These are phyloP conservation scores for Drosophila ohnishii DNA, from an alignment of 1,140 invertebrate species.

Conservation along the genomic window DNA sequence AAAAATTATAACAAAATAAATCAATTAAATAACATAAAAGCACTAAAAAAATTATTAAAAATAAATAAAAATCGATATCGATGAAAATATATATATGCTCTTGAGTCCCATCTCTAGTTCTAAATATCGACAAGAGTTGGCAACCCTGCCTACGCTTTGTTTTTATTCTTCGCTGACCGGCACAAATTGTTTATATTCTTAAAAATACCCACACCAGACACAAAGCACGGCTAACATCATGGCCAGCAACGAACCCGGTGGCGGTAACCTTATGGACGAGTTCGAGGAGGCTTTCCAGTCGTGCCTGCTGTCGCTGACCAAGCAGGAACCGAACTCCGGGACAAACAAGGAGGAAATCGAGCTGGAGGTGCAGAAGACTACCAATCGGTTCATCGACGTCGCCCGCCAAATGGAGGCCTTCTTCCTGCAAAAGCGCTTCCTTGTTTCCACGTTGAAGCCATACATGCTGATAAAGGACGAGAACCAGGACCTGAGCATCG, in stretches of 20 bases:
- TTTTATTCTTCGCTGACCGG: background rate
- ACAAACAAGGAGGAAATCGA: constrained; percentile 93
- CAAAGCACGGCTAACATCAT: constrained; percentile 82
- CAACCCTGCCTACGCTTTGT: constrained; percentile 19
- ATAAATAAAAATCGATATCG: constrained; percentile 1
- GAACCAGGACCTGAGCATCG: constrained; percentile 91
- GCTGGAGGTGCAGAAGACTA: constrained; percentile 93
- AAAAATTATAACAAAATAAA: no score
- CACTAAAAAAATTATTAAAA: no score
- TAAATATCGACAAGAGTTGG: background rate
- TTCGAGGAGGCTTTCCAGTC: constrained; percentile 94
- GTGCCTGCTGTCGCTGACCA: constrained; percentile 92
- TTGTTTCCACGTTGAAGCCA: constrained; percentile 94
- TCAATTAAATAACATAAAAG: no score
- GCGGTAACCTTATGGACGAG: constrained; percentile 92
- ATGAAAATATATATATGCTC: background rate
- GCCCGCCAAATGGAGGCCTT: constrained; percentile 96
- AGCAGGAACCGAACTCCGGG: constrained; percentile 88
- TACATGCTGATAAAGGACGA: constrained; percentile 96
- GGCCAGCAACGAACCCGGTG: constrained; percentile 91
- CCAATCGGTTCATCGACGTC: constrained; percentile 93
- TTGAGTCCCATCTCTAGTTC: background rate
- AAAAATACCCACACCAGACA: background rate
- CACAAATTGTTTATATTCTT: background rate
- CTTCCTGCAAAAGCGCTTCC: constrained; percentile 95